A percentile compares a stretch with the other conserved stretches of the same genome.
phyloP scores from a whole-genome alignment of 2,113 vertebrate genomes.

The Tamias sibiricus region DNA sequence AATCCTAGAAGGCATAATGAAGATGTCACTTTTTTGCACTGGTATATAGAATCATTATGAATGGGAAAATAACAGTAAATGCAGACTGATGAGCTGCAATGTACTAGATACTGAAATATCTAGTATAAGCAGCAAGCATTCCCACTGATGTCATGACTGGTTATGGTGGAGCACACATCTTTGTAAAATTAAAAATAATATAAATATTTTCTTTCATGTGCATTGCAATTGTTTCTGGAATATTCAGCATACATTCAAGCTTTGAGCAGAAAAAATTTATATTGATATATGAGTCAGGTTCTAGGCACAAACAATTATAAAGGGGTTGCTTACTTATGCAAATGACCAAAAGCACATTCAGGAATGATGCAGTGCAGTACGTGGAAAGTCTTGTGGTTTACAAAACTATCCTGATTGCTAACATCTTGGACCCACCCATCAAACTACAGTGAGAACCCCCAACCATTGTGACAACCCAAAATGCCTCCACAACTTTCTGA shows the following conservation, averaged over 20 bases:
- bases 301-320: not conserved
- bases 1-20: not conserved
- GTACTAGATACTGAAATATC: not conserved
- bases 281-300: not conserved
- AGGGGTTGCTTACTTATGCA: not conserved
- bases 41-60: not conserved
- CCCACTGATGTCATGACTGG: not conserved
- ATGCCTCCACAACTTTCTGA: not conserved
- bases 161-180: not conserved
- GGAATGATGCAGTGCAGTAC: not conserved
- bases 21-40: not conserved
- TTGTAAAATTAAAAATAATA: conserved; percentile 7
- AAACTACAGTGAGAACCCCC: not conserved
- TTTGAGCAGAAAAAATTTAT: conserved; percentile 13
- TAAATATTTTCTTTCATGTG: not conserved
- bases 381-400: not conserved
- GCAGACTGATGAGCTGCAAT: not conserved
- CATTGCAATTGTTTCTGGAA: not conserved
- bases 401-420: not conserved
- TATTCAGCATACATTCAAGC: not conserved
- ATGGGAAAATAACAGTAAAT: not conserved
- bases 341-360: not conserved
- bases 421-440: not conserved
- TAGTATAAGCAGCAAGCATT: not conserved
- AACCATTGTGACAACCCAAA: not conserved